Percentiles rank a stretch among this genome's conserved stretches.
Conservation (phyloP, 2,797 vertebrate species). For the Merluccius polli region DNA sequence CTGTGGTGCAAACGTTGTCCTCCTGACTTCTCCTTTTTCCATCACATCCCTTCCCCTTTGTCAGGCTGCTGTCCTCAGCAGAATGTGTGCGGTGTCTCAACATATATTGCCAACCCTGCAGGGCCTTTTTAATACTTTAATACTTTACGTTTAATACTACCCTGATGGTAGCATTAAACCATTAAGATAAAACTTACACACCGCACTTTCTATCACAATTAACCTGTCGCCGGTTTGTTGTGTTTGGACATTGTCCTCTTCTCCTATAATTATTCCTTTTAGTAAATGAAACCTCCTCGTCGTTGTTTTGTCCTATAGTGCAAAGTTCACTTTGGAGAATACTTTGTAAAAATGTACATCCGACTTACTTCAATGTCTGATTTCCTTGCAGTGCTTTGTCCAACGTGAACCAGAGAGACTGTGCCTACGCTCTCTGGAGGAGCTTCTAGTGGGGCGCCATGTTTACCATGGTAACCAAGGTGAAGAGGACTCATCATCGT, state of each 20-base stretch:
- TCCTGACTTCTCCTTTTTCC: background rate
- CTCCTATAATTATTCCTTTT: background rate
- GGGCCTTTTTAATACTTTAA: too few species aligned
- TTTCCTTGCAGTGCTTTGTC: slow-evolving; percentile 86
- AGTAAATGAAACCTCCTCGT: background rate
- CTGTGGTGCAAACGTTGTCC: background rate
- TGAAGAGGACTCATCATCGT: slow-evolving; percentile 34
- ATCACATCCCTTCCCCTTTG: background rate
- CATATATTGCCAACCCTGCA: background rate
- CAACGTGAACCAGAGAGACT: slow-evolving; percentile 68
- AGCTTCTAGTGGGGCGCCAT: slow-evolving; percentile 27
- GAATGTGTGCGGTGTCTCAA: background rate
- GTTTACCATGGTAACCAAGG: slow-evolving; percentile 20
- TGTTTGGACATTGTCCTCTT: background rate
- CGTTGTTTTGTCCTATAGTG: background rate
- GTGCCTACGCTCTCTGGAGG: slow-evolving; percentile 18
- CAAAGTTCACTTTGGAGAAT: background rate
- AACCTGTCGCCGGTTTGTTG: background rate
- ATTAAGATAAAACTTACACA: background rate
- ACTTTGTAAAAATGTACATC: background rate
- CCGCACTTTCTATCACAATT: background rate
- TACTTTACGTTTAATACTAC: too few species aligned
- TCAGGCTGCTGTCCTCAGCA: background rate
- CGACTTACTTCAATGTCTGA: slow-evolving; percentile 22
- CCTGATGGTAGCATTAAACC: background rate